A percentile compares a stretch with the other conserved stretches of the same genome.
phyloP scores from a whole-genome alignment of 1,140 invertebrate species.

The Hetaerina americana region DNA sequence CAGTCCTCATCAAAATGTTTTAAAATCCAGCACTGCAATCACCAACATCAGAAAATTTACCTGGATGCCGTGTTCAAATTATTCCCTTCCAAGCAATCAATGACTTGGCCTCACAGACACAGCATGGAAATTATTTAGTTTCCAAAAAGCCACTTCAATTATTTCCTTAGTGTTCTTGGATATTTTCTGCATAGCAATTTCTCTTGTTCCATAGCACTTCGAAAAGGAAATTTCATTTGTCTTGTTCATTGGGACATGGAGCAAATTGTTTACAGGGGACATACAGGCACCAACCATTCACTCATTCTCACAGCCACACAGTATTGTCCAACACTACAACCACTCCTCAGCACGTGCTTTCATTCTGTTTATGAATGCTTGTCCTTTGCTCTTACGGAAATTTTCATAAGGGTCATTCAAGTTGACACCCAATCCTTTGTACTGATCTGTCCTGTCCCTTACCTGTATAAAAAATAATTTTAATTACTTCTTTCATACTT shows the following conservation, averaged over 20 bases:
- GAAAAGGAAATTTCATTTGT: too few species aligned
- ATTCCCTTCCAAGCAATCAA: too few species aligned
- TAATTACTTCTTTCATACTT: background rate
- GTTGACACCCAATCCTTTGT: slow-evolving; percentile 83
- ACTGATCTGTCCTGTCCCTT: slow-evolving; percentile 78
- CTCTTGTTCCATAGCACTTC: too few species aligned
- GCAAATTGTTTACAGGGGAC: background rate
- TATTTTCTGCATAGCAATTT: too few species aligned
- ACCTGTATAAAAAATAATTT: slow-evolving; percentile 22
- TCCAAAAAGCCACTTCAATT: too few species aligned
- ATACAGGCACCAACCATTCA: slow-evolving; percentile 2
- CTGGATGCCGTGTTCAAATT: too few species aligned
- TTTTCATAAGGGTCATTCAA: slow-evolving; percentile 92
- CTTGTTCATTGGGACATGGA: background rate
- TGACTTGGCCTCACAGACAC: too few species aligned
- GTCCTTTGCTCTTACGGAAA: slow-evolving; percentile 91
- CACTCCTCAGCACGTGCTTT: slow-evolving; percentile 78
- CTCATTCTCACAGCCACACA: background rate
- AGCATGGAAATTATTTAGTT: too few species aligned
- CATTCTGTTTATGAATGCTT: slow-evolving; percentile 93
- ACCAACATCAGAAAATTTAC: too few species aligned
- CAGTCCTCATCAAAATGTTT: too few species aligned
- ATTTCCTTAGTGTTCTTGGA: too few species aligned
- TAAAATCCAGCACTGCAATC: too few species aligned
- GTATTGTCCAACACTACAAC: slow-evolving; percentile 13